Conservation (phyloP, 1,140 invertebrate genomes). For the Contarinia nasturtii region DNA sequence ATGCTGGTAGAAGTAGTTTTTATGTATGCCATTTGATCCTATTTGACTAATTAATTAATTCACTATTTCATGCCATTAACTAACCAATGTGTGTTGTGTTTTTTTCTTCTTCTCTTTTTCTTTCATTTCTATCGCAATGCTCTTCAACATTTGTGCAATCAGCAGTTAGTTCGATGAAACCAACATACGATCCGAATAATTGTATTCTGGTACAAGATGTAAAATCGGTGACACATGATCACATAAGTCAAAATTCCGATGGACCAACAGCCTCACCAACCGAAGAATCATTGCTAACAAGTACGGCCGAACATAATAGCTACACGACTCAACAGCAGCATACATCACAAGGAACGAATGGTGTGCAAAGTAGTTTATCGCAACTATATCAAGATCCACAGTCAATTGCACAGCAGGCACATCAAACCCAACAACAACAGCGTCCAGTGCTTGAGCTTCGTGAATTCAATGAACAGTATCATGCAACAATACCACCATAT, state of each 20-base stretch:
- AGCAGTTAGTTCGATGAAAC: slow-evolving; percentile 73
- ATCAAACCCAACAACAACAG: slow-evolving; percentile 46
- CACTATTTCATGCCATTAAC: neutral
- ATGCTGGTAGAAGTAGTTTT: neutral
- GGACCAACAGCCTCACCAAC: slow-evolving; percentile 17
- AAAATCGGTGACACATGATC: slow-evolving; percentile 67
- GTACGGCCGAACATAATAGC: slow-evolving; percentile 36
- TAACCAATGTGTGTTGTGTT: too few relatives aligned
- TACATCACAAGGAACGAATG: slow-evolving; percentile 9
- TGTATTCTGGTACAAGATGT: slow-evolving; percentile 79
- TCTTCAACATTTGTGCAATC: slow-evolving; percentile 15
- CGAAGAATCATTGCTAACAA: slow-evolving; percentile 45
- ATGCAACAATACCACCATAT: slow-evolving; percentile 63
- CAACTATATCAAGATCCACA: slow-evolving; percentile 32
- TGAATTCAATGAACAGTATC: slow-evolving; percentile 61
- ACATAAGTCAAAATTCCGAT: slow-evolving; percentile 42
- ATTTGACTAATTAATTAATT: neutral
- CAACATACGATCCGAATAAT: slow-evolving; percentile 62
- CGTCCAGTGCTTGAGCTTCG: slow-evolving; percentile 61
- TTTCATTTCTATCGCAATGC: neutral
- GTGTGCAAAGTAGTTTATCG: slow-evolving; percentile 7
- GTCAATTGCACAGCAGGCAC: slow-evolving; percentile 39
- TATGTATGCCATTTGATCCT: neutral
- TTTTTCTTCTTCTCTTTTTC: neutral
- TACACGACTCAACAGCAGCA: slow-evolving; percentile 17